These are phyloP conservation scores for Ataeniobius toweri DNA, from an alignment of 2,797 vertebrate species.

Conservation along the genomic window DNA sequence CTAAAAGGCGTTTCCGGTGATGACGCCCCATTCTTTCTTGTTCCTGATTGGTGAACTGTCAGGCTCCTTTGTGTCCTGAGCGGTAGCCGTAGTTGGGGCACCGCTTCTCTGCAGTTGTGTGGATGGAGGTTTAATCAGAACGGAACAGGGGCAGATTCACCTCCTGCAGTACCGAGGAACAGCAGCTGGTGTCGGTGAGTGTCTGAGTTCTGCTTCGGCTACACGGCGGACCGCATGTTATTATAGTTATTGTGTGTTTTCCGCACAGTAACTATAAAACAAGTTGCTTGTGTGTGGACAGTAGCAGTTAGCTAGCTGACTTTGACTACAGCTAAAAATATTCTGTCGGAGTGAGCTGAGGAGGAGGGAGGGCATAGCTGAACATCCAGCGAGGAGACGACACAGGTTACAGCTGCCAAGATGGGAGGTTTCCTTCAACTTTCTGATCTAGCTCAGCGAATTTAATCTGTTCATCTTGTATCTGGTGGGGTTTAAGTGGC, in stretches of 20 bases:
- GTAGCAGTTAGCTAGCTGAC: constrained; percentile 37
- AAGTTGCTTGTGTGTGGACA: background rate
- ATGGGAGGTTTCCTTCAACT: background rate
- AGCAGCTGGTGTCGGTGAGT: constrained; percentile 30
- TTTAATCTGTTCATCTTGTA: background rate
- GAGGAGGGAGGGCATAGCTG: constrained; percentile 28
- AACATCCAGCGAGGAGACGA: constrained; percentile 1
- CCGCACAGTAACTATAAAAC: no score
- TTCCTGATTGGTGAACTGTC: background rate
- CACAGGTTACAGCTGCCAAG: background rate
- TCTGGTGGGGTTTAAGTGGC: background rate
- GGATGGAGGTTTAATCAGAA: constrained; percentile 18
- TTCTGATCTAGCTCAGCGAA: background rate
- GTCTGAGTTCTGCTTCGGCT: fast-evolving
- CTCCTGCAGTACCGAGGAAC: background rate
- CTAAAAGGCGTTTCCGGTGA: background rate
- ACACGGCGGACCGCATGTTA: background rate
- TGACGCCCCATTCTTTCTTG: background rate
- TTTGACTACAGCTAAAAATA: constrained; percentile 69
- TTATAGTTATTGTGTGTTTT: no score
- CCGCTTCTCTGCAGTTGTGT: constrained; percentile 27
- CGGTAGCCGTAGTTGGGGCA: constrained; percentile 52
- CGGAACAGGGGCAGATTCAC: constrained; percentile 10
- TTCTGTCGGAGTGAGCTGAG: constrained; percentile 28
- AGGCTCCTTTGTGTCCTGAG: constrained; percentile 30